Evolutionary conservation across 2,797 vertebrate species (phyloP).

Genomic region (Tapera naevia): DNA sequence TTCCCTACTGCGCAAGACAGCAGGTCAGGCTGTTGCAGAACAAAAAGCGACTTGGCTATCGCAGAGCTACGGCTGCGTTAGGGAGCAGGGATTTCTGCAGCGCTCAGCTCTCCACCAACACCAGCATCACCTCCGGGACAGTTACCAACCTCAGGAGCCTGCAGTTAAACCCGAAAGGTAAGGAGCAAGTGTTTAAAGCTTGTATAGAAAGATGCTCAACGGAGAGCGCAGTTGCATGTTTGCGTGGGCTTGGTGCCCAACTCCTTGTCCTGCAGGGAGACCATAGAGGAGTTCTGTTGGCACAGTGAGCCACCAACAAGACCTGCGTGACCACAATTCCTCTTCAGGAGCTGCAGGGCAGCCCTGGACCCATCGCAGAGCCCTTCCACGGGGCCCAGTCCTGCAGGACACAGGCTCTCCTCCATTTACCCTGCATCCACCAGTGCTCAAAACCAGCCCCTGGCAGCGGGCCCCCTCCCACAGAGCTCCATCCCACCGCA

Average conservation of each 20-base stretch:
- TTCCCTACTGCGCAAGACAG: not conserved
- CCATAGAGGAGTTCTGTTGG: not conserved
- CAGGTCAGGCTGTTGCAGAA: not conserved
- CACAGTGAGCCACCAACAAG: fast-evolving
- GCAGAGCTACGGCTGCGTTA: not conserved
- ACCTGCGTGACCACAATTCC: fast-evolving
- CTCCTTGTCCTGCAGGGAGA: fast-evolving
- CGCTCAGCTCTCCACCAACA: not conserved
- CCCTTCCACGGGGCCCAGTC: not conserved
- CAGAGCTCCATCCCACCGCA: not conserved
- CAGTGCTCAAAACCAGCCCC: not conserved
- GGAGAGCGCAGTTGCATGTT: fast-evolving
- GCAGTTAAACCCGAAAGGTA: not conserved
- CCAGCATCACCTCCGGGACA: not conserved
- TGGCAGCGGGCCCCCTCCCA: not conserved
- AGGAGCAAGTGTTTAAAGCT: fast-evolving
- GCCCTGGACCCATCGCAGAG: not conserved
- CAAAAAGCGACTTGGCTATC: not conserved
- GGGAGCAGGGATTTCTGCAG: not conserved
- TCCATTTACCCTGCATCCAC: fast-evolving
- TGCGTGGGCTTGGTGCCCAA: fast-evolving
- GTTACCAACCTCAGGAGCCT: not conserved
- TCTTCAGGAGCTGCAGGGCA: fast-evolving
- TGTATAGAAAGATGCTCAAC: not conserved
- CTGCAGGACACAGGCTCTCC: fast-evolving